A percentile compares a stretch with the other conserved stretches of the same genome.
Evolutionary conservation across 2,797 vertebrate species (phyloP).

Genomic region (Iguana delicatissima): DNA sequence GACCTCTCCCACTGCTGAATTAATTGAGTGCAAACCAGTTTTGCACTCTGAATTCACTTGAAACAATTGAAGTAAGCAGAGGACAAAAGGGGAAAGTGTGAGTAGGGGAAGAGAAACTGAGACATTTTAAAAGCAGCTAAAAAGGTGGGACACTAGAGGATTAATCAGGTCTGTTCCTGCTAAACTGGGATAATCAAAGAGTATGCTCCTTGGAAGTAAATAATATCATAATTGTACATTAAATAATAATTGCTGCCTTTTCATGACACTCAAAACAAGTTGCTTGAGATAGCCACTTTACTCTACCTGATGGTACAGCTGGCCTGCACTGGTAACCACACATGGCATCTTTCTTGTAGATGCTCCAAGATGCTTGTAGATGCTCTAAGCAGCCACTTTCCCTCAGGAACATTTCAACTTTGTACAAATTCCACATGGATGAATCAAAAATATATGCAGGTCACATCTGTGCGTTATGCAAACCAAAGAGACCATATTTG

Average conservation of each 20-base stretch:
- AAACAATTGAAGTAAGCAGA: too few relatives aligned
- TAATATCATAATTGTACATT: background rate
- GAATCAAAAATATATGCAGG: slow-evolving; percentile 14
- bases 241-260: background rate
- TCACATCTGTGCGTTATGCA: slow-evolving; percentile 22
- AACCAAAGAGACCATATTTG: slow-evolving; percentile 36
- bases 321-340: background rate
- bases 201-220: background rate
- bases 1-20: too few relatives aligned
- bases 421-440: slow-evolving; percentile 20
- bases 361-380: background rate
- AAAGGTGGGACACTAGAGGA: too few relatives aligned
- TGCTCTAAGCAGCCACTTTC: background rate
- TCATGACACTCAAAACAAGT: background rate
- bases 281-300: background rate
- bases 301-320: background rate
- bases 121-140: too few relatives aligned
- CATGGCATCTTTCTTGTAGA: background rate
- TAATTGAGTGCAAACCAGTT: too few relatives aligned
- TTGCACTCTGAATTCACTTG: too few relatives aligned
- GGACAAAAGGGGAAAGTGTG: too few relatives aligned
- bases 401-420: slow-evolving; percentile 12
- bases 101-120: too few relatives aligned
- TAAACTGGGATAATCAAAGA: background rate
- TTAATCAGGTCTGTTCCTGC: too few relatives aligned